Conservation (phyloP, 2,113 vertebrate species). For the Reinhardtius hippoglossoides region DNA sequence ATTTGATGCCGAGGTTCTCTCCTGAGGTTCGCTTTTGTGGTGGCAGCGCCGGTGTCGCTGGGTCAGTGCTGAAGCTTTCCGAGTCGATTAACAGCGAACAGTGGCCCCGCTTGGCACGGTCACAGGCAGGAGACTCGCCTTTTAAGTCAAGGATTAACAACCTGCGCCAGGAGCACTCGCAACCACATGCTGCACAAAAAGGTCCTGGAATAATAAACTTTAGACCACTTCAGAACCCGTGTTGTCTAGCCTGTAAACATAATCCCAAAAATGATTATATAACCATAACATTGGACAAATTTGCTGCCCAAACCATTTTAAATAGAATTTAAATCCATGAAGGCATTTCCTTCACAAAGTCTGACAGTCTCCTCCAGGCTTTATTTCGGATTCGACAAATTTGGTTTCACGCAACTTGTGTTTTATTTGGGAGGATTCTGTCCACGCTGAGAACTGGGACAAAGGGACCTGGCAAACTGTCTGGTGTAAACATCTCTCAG, state of each 20-base stretch:
- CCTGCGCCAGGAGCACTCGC: not conserved
- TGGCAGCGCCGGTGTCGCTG: constrained; percentile 37
- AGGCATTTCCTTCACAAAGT: not conserved
- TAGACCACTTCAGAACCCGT: no score
- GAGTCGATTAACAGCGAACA: constrained; percentile 49
- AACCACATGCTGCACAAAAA: not conserved
- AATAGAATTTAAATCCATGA: not conserved
- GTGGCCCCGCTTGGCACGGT: constrained; percentile 8
- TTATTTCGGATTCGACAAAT: not conserved
- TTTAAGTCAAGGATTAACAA: constrained; percentile 27
- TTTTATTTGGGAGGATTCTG: not conserved
- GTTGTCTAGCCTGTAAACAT: not conserved
- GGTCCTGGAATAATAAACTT: not conserved
- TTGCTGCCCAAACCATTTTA: not conserved
- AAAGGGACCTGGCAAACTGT: not conserved
- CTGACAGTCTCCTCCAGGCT: not conserved
- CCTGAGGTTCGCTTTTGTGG: constrained; percentile 40
- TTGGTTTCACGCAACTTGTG: not conserved
- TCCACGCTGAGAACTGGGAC: not conserved
- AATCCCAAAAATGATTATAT: not conserved
- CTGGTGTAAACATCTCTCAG: no score
- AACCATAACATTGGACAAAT: constrained; percentile 1
- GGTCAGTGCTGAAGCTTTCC: constrained; percentile 69
- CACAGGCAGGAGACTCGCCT: constrained; percentile 8
- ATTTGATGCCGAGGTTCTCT: constrained; percentile 60